Base-by-base conservation (phyloP, 2,113 vertebrate genomes). In the Cryptotis parvus region DNA sequence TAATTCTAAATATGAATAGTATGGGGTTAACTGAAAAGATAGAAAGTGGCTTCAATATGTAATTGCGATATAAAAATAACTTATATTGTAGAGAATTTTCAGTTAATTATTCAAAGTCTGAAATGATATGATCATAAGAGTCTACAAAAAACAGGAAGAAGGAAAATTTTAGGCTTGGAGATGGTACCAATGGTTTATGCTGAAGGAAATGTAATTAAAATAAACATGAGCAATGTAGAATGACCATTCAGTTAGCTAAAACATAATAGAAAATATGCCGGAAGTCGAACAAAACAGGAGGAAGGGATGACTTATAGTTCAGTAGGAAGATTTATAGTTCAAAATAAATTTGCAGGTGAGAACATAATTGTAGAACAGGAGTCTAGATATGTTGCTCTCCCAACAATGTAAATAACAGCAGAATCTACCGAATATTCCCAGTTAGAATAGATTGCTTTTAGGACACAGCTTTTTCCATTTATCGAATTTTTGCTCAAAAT, bases 1-100 rank as follows among this genome's bases (percentile, higher is more conserved):
- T 52, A 66, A 18, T 94, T 97, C 92, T 89, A 96, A 96, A 92
- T 83, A n/a, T n/a, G 49, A 52, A 31, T 43, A n/a, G 29, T 31
- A 22, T 58, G 20, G 66, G 27, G 26, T 82, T 63, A 41, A 18
- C 39, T 78, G 15, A 33, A 63, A n/a, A 77, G 39, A 55, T 1
- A 81, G 7, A 2, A 69, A 76, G 35, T 45, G 20, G 15, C 72
- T 68, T 68, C 78, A n/a, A 22, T 78, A 41, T 58, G 22, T 4
- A 3, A 73, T 31, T 12, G 15, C 65, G 41, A 55, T 29, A 0
- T 26, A 66, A 41, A 65, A 11, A 58, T 6, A 58, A 58, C 55
- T n/a, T n/a, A 58, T 20, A 24, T 61, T 37, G 55, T 2, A 61
- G 15, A 61, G 37, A 68, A 45, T 1, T 26, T 66, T 5, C 26